phyloP scores from a whole-genome alignment of 2,888 invertebrate species.

The Sphaeridia pumilis region DNA sequence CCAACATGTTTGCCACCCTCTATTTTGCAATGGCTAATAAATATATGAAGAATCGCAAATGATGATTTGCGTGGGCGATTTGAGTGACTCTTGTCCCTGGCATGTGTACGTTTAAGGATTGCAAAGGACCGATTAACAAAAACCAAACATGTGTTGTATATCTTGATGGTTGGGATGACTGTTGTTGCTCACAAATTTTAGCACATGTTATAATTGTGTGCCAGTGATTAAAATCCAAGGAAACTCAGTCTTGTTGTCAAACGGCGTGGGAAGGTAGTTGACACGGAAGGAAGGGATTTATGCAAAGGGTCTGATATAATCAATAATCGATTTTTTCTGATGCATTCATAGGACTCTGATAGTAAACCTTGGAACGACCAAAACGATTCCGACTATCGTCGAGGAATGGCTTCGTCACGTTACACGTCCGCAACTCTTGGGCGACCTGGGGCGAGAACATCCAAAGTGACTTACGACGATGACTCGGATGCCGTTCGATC shows the following conservation, averaged over 20 bases:
- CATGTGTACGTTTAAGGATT: background rate
- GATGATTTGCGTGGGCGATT: no score
- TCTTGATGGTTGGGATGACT: no score
- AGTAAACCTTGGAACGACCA: conserved; percentile 17
- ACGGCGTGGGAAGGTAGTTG: background rate
- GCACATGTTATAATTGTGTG: no score
- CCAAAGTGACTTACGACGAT: conserved; percentile 13
- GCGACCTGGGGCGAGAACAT: conserved; percentile 16
- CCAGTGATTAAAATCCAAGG: no score
- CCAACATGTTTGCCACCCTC: background rate
- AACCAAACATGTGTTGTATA: no score
- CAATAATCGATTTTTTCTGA: background rate
- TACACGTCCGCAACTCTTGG: conserved; percentile 22
- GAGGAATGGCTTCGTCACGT: conserved; percentile 22
- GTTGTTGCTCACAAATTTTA: background rate
- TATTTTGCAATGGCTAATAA: background rate
- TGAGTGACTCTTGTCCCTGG: no score
- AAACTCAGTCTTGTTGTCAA: no score
- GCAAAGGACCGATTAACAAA: background rate
- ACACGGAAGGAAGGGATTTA: background rate
- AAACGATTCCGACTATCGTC: conserved; percentile 27
- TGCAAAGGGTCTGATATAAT: background rate
- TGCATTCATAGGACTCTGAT: conserved; percentile 8
- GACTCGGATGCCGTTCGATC: conserved; percentile 9
- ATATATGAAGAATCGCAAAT: no score